phyloP scores from a whole-genome alignment of 2,113 vertebrate species.

The Aepyceros melampus region DNA sequence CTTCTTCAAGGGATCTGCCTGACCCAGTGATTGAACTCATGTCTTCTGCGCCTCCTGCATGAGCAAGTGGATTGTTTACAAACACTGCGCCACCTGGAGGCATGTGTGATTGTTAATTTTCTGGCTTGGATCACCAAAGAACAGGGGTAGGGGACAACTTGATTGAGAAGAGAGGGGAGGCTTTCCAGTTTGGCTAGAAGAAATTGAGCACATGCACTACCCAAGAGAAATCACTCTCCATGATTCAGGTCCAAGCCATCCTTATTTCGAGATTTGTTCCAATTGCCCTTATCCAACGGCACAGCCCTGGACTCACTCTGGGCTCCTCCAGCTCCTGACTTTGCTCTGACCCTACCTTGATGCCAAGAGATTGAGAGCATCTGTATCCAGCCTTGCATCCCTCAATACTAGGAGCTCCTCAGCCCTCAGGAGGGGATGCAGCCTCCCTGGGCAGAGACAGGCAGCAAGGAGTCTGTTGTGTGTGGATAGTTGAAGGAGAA shows the following conservation, averaged over 20 bases:
- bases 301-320: neutral
- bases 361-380: neutral
- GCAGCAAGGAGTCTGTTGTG: neutral
- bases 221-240: neutral
- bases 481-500: neutral
- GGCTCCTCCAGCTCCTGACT: neutral
- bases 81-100: neutral
- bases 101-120: neutral
- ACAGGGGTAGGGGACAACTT: too few relatives aligned
- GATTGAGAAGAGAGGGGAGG: neutral
- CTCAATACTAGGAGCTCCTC: neutral
- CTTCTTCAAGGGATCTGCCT: neutral
- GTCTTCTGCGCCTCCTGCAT: neutral
- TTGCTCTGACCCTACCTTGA: neutral
- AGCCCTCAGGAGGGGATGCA: neutral
- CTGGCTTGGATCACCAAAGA: neutral
- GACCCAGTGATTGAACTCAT: neutral
- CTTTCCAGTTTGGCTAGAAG: neutral
- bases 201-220: neutral
- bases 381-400: neutral
- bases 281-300: neutral
- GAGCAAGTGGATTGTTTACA: neutral
- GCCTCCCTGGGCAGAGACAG: neutral
- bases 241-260: neutral
- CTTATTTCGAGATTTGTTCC: neutral